Base-by-base conservation (phyloP, 2,113 vertebrate genomes). In the Sylvicapra grimmia region DNA sequence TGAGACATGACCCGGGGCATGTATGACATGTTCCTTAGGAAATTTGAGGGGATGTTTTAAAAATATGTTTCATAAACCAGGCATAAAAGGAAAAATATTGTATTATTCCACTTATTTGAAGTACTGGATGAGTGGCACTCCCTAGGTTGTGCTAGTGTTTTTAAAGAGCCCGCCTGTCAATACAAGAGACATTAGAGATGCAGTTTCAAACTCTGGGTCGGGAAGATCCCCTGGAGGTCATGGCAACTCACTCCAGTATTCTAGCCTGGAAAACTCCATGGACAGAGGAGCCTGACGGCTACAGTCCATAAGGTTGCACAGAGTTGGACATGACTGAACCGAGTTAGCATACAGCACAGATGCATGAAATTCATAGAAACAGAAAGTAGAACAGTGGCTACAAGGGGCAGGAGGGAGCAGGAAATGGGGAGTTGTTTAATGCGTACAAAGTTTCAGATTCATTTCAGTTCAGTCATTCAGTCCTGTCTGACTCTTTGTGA, bases 191-290 rank as follows among this genome's bases (percentile, higher is more conserved):
- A 44, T 44, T 44, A 77, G 72, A 77, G 3, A 77, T 77, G 23
- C 0, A 0, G 36, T 25, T 77, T 77, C 72, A 25, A 77, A 44
- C 40, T 12, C 36, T 44, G 23, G 72, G 72, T 77, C 0, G 0
- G 36, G 72, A 77, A 77, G 72, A 77, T 44, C 36, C 72, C 40
- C 40, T 44, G 40, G 72, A 77, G 72, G 72, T 25, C 72, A 44
- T 14, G 12, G 72, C 72, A 44, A 77, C 72, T 6, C 72, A 77
- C 23, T 44, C 40, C 72, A 77, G 23, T 77, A 27, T 77, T 44
- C 36, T 77, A 44, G 72, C 23, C 36, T 44, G 21, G 36, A 77
- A 44, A 77, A 77, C 12, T 14, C 72, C 36, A 77, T 27, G 23
- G 72, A 14, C 36, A 27, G 72, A 77, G 72, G 23, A 77, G 23